phyloP scores from a whole-genome alignment of 2,797 vertebrate species.

The Pangasius djambal region DNA sequence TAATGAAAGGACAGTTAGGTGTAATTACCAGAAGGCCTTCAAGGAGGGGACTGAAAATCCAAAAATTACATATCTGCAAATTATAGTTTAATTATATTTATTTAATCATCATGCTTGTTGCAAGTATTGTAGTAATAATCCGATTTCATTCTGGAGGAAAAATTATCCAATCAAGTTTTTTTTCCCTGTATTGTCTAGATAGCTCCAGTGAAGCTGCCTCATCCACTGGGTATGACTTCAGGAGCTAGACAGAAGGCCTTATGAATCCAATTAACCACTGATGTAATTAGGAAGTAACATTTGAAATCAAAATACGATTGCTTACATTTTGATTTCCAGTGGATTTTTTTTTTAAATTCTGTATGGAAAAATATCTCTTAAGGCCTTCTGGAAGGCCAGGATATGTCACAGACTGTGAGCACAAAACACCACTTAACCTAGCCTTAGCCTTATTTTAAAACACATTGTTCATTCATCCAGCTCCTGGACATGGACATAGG shows the following conservation, averaged over 20 bases:
- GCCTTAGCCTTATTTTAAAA: not conserved
- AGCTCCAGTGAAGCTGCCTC: not conserved
- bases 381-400: not conserved
- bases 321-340: not conserved
- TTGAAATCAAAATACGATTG: not conserved
- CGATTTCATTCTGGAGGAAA: not conserved
- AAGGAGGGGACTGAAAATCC: not conserved
- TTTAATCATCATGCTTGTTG: not conserved
- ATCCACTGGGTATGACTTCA: not conserved
- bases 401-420: not conserved
- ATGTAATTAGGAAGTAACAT: not conserved
- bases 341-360: not conserved
- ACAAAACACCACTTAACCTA: not conserved
- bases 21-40: not conserved
- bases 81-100: too few species aligned
- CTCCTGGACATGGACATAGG: not conserved
- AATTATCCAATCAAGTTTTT: not conserved
- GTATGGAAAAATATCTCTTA: not conserved
- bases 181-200: not conserved
- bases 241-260: not conserved
- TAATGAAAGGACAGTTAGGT: not conserved
- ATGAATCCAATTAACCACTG: not conserved
- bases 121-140: not conserved
- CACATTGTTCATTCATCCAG: not conserved
- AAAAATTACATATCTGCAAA: not conserved